Evolutionary conservation across 2,113 vertebrate species (phyloP).

Genomic region (Scalopus aquaticus): DNA sequence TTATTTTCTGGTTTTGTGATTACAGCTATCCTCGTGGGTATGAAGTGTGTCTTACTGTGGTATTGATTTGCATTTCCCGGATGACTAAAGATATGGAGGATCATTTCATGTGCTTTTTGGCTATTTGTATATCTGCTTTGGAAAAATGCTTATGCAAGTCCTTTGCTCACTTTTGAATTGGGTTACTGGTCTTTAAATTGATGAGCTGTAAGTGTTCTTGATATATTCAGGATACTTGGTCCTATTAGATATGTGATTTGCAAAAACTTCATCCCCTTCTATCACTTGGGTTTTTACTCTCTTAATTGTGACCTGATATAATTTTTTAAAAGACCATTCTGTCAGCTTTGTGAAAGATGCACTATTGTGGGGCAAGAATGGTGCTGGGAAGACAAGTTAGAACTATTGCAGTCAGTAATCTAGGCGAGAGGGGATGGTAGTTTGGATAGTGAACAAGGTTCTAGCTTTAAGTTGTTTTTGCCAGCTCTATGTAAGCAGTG

Average conservation of each 20-base stretch:
- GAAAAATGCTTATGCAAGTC: no score
- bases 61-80: not conserved
- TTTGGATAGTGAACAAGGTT: not conserved
- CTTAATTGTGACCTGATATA: not conserved
- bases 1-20: not conserved
- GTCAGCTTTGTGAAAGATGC: not conserved
- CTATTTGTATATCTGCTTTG: no score
- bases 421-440: not conserved
- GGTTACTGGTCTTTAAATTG: not conserved
- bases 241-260: not conserved
- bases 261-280: not conserved
- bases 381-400: not conserved
- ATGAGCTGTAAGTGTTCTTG: not conserved
- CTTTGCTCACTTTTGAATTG: not conserved
- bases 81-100: not conserved
- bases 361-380: not conserved
- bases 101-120: not conserved
- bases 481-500: not conserved
- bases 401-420: not conserved
- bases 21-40: not conserved
- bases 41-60: not conserved
- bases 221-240: not conserved
- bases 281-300: no score
- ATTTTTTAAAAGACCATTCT: not conserved
- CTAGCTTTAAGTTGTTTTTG: not conserved